Evolutionary conservation across 2,888 invertebrate species (phyloP).

Genomic region (Teleogryllus oceanicus): DNA sequence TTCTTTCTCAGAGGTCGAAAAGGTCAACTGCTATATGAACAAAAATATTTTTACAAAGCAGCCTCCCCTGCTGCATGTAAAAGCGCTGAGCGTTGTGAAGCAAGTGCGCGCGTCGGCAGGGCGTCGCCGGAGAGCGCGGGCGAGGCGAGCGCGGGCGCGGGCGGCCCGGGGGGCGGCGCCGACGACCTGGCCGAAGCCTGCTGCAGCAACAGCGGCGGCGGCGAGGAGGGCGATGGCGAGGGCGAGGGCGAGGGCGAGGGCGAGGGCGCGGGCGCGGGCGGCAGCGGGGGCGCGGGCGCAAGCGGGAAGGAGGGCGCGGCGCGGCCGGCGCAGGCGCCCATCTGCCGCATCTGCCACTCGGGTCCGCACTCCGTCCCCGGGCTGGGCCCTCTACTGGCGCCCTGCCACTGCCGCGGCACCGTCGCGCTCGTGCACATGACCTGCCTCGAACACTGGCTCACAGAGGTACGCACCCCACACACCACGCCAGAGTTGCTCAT

Average conservation of each 20-base stretch:
- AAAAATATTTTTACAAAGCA: too few species aligned
- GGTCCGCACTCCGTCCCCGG: not conserved
- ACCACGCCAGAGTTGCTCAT: too few species aligned
- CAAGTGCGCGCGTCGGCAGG: too few species aligned
- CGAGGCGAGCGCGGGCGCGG: too few species aligned
- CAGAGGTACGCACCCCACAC: not conserved
- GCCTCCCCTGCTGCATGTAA: too few species aligned
- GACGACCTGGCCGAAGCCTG: too few species aligned
- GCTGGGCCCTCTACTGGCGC: not conserved
- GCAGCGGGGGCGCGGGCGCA: not conserved
- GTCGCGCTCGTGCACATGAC: not conserved
- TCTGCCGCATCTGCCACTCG: constrained; percentile 6
- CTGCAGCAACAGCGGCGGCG: too few species aligned
- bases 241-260: not conserved
- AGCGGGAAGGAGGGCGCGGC: not conserved
- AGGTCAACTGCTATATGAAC: too few species aligned
- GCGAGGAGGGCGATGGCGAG: not conserved
- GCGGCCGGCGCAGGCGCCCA: not conserved
- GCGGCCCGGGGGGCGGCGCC: too few species aligned
- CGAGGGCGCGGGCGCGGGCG: not conserved
- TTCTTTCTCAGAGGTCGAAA: too few species aligned
- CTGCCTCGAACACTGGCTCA: not conserved
- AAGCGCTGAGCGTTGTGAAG: too few species aligned
- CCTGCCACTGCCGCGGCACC: not conserved
- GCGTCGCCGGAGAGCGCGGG: too few species aligned